phyloP scores from a whole-genome alignment of 2,888 invertebrate species.

The Escarpia spicata region DNA sequence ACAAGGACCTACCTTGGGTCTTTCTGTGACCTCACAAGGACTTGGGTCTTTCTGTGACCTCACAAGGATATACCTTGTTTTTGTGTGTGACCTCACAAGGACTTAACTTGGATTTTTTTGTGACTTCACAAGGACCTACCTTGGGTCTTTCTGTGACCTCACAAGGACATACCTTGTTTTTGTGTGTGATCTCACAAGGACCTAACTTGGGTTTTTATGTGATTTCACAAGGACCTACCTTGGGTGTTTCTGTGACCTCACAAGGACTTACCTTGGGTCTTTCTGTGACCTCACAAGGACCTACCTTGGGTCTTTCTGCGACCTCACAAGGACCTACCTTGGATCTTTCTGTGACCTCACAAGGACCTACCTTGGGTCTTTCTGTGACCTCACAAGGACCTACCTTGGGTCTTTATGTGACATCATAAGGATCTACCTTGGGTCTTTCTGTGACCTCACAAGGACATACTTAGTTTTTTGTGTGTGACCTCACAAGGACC shows the following conservation, averaged over 20 bases:
- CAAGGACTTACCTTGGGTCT: constrained; percentile 37
- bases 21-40: constrained; percentile 28
- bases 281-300: constrained; percentile 29
- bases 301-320: constrained; percentile 40
- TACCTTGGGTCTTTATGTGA: constrained; percentile 39
- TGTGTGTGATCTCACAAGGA: constrained; percentile 28
- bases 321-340: constrained; percentile 29
- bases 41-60: constrained; percentile 37
- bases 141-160: constrained; percentile 36
- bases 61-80: constrained; percentile 35
- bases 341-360: constrained; percentile 36
- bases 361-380: constrained; percentile 37
- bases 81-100: constrained; percentile 30
- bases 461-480: constrained; percentile 37
- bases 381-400: constrained; percentile 29
- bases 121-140: constrained; percentile 27
- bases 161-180: constrained; percentile 36
- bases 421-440: constrained; percentile 31
- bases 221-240: constrained; percentile 29
- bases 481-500: constrained; percentile 29
- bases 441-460: constrained; percentile 35
- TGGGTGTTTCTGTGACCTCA: constrained; percentile 35
- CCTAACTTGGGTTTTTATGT: constrained; percentile 40
- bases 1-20: constrained; percentile 36
- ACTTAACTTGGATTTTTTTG: constrained; percentile 40